A percentile compares a stretch with the other conserved stretches of the same genome.
Conservation (phyloP, 2,888 invertebrate genomes). For the Scaptomyza reducta region DNA sequence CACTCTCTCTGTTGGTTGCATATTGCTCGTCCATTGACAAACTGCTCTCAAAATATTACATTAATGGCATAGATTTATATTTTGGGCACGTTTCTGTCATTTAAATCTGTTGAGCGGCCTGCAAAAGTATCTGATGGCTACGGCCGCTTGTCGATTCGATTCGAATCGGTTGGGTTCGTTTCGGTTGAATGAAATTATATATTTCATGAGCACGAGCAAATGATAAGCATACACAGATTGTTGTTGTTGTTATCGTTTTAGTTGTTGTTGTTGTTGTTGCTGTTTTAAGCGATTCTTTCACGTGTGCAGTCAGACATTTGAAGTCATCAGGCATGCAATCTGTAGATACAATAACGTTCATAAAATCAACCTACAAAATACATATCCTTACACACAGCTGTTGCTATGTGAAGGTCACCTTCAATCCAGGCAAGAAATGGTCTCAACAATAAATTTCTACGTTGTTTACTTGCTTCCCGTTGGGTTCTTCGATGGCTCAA, state of each 20-base stretch:
- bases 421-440: conserved; percentile 31
- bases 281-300: conserved; percentile 26
- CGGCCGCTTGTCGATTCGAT: conserved; percentile 24
- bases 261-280: neutral
- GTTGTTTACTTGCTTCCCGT: conserved; percentile 18
- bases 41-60: conserved; percentile 63
- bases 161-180: conserved; percentile 7
- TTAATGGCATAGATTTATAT: conserved; percentile 68
- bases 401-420: conserved; percentile 49
- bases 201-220: conserved; percentile 50
- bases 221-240: conserved; percentile 13
- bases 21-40: conserved; percentile 22
- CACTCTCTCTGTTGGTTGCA: neutral
- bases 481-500: conserved; percentile 14
- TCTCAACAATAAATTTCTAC: conserved; percentile 32
- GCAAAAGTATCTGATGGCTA: conserved; percentile 66
- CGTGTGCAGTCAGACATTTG: conserved; percentile 39
- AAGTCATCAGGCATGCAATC: conserved; percentile 29
- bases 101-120: conserved; percentile 75
- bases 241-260: conserved; percentile 4
- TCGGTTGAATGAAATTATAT: conserved; percentile 38
- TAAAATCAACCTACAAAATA: conserved; percentile 13
- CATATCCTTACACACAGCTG: conserved; percentile 8
- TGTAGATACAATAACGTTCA: conserved; percentile 14
- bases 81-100: conserved; percentile 76